Evolutionary conservation across 1,140 invertebrate genomes (phyloP).

Genomic region (Temnothorax curvispinosus): DNA sequence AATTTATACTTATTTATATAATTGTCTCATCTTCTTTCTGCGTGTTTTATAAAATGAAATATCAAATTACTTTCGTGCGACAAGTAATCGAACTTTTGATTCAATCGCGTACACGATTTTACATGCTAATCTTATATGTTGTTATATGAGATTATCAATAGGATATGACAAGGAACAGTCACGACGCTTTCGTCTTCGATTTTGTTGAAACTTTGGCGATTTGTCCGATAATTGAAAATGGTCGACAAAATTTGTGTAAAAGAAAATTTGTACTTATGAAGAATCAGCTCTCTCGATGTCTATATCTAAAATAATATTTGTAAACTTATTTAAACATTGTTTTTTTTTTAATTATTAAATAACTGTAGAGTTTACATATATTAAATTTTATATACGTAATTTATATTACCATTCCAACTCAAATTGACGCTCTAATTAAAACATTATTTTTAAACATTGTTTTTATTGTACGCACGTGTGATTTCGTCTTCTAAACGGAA

Average conservation of each 20-base stretch:
- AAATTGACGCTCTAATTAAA: not conserved
- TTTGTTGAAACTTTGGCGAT: slow-evolving; percentile 37
- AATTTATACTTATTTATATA: slow-evolving; percentile 14
- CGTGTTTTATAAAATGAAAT: slow-evolving; percentile 53
- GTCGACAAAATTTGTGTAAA: not conserved
- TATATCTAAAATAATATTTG: not conserved
- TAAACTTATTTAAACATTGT: not conserved
- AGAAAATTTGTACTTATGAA: not conserved
- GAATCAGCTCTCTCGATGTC: not conserved
- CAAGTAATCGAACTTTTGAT: slow-evolving; percentile 21
- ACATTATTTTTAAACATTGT: not conserved
- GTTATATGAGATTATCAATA: slow-evolving; percentile 68
- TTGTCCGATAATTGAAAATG: slow-evolving; percentile 16
- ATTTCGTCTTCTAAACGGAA: not conserved
- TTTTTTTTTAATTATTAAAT: not conserved
- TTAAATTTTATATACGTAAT: not conserved
- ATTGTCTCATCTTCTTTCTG: slow-evolving; percentile 47
- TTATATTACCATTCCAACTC: not conserved
- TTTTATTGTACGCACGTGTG: not conserved
- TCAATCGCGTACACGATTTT: slow-evolving; percentile 59
- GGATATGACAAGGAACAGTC: slow-evolving; percentile 60
- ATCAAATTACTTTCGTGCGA: slow-evolving; percentile 58
- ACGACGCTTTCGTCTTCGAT: slow-evolving; percentile 37
- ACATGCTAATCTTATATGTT: slow-evolving; percentile 63
- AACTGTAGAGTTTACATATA: not conserved